Evolutionary conservation across 2,113 vertebrate species (phyloP).

Genomic region (Peromyscus californicus): DNA sequence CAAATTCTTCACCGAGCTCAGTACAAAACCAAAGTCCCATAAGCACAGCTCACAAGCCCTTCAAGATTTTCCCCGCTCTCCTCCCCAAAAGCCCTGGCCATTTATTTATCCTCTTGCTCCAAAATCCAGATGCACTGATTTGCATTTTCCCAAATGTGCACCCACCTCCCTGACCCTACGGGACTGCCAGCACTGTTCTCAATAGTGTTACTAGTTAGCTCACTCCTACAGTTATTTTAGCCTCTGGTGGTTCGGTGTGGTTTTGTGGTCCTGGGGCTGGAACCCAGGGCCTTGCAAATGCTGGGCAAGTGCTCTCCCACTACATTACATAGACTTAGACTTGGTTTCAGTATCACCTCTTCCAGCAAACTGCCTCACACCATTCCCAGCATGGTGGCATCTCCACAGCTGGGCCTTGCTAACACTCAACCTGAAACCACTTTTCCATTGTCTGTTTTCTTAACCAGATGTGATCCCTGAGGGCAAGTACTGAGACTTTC

Average conservation of each 20-base stretch:
- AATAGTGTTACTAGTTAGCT: neutral
- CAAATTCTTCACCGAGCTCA: neutral
- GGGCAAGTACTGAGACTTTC: slow-evolving; percentile 5
- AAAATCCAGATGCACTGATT: neutral
- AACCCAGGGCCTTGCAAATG: neutral
- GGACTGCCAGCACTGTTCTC: neutral
- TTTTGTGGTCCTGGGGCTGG: neutral
- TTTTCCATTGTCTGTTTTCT: slow-evolving; percentile 5
- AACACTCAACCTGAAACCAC: neutral
- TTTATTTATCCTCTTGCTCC: neutral
- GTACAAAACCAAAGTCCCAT: neutral
- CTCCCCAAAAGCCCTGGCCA: neutral
- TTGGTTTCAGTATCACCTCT: neutral
- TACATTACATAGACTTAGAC: neutral
- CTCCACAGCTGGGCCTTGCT: neutral
- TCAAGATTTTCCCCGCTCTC: neutral
- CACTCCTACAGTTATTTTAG: neutral
- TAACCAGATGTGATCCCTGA: slow-evolving; percentile 1
- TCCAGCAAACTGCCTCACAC: neutral
- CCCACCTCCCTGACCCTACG: neutral
- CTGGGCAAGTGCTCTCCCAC: neutral
- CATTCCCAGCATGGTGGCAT: neutral
- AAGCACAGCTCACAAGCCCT: neutral
- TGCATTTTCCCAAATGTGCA: neutral
- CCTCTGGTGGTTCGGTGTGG: neutral